Base-by-base conservation (phyloP, 2,797 vertebrate genomes). In the Nyctalus aviator region DNA sequence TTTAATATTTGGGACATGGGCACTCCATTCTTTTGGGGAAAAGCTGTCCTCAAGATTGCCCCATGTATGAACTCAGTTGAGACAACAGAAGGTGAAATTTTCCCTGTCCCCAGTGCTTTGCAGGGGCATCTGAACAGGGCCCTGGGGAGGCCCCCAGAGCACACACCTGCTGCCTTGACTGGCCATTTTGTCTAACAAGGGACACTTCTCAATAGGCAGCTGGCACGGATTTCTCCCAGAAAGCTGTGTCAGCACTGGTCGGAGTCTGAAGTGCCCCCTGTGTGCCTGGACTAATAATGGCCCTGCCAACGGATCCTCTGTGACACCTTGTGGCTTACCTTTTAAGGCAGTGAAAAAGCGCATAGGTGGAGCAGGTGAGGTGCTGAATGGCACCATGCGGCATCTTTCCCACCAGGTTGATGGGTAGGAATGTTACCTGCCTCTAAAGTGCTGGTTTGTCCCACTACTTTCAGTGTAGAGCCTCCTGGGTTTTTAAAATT, bases 311-410 rank as follows among this genome's bases (percentile, higher is more conserved):
- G 92, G 96, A 97, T 96, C 77, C 88, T 78, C 96, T 92, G 85
- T 95, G 97, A 97, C 95, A 96, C 93, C 94, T 95, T 72, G 96
- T 95, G 96, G 95, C 88, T 97, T 84, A 21, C 12, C 68, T 89
- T 93, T 93, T 92, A 90, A 71, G 71, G 35, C 3, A 44, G 46
- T 76, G 68, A 44, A 95, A 89, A 88, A 1, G 4, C 66, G 88
- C 93, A 30, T 12, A 27, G 94, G 23, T 79, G 62, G 90, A 94
- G 13, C 62, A 18, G 88, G 73, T 32, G n/a, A 18, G 2, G 13
- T 82, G 37, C 88, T 55, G 88, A 84, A 35, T 13, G 84, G 84
- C 55, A 8, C 59, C 15, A 1, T 12, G 18, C 21, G 8, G 8
- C 46, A 3, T 57, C 41, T 30, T 25, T 32, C 73, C 66, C n/a